These are phyloP conservation scores for Ormyrus labotus DNA, from an alignment of 2,888 invertebrate genomes.

Conservation along the genomic window DNA sequence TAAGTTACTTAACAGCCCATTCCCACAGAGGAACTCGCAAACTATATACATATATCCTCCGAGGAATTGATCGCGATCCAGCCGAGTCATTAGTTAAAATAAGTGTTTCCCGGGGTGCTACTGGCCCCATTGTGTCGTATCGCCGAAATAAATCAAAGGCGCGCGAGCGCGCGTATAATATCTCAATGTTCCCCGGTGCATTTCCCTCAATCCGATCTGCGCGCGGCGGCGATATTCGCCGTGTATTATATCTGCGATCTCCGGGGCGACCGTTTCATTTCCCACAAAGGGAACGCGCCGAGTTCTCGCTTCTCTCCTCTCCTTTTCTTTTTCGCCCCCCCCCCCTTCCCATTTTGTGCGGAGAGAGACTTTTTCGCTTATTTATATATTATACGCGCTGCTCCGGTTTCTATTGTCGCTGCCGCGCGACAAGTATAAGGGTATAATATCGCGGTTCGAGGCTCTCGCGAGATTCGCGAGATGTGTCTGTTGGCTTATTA, in stretches of 20 bases:
- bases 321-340: not conserved
- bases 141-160: constrained; percentile 18
- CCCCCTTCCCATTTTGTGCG: too few species aligned
- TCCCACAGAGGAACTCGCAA: too few species aligned
- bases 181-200: constrained; percentile 27
- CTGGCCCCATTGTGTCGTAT: constrained; percentile 16
- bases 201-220: not conserved
- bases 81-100: not conserved
- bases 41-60: too few species aligned
- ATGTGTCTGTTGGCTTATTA: too few species aligned
- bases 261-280: not conserved
- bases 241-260: not conserved
- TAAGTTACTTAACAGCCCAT: too few species aligned
- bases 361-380: too few species aligned
- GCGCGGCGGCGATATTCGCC: not conserved
- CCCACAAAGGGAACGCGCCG: constrained; percentile 11
- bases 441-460: too few species aligned
- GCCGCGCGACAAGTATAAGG: too few species aligned
- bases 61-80: not conserved
- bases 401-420: too few species aligned
- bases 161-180: constrained; percentile 3
- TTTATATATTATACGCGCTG: too few species aligned
- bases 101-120: constrained; percentile 1
- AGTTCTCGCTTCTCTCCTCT: constrained; percentile 1
- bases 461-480: too few species aligned